These are phyloP conservation scores for Crematogaster levior DNA, from an alignment of 2,888 invertebrate species.

Conservation along the genomic window DNA sequence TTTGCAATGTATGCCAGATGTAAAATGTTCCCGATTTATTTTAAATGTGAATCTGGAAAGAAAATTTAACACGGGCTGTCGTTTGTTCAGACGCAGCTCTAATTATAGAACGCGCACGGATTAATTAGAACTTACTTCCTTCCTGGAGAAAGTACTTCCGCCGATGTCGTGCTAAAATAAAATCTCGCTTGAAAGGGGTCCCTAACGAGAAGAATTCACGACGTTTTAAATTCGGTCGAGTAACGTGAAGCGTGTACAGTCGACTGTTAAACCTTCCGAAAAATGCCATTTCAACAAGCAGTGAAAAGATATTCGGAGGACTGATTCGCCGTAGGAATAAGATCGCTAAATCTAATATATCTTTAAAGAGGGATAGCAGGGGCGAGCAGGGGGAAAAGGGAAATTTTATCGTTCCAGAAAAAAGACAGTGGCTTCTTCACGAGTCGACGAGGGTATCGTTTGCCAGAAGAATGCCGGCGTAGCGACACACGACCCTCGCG, in stretches of 20 bases:
- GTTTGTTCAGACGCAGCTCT: conserved; percentile 60
- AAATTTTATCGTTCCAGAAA: conserved; percentile 57
- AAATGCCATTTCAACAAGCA: conserved; percentile 25
- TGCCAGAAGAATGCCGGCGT: conserved; percentile 62
- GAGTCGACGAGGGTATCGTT: conserved; percentile 67
- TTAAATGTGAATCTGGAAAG: not conserved
- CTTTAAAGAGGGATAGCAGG: not conserved
- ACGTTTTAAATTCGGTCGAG: conserved; percentile 34
- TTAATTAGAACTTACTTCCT: conserved; percentile 73
- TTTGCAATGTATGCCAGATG: not conserved
- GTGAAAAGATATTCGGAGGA: not conserved
- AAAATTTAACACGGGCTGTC: conserved; percentile 42
- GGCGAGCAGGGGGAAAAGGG: conserved; percentile 26
- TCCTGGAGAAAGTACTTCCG: conserved; percentile 48
- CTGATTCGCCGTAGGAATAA: conserved; percentile 31
- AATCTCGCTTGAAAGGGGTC: conserved; percentile 15
- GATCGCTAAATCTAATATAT: conserved; percentile 27
- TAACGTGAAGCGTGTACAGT: conserved; percentile 16
- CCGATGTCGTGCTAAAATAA: conserved; percentile 44
- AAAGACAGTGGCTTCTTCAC: conserved; percentile 61
- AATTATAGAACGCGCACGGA: conserved; percentile 66
- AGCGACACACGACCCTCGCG: conserved; percentile 30
- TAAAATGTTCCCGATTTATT: conserved; percentile 15
- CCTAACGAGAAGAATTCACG: conserved; percentile 50
- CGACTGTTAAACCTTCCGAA: conserved; percentile 21